These are phyloP conservation scores for Scaptomyza parva DNA, from an alignment of 2,888 invertebrate genomes.

Conservation along the genomic window DNA sequence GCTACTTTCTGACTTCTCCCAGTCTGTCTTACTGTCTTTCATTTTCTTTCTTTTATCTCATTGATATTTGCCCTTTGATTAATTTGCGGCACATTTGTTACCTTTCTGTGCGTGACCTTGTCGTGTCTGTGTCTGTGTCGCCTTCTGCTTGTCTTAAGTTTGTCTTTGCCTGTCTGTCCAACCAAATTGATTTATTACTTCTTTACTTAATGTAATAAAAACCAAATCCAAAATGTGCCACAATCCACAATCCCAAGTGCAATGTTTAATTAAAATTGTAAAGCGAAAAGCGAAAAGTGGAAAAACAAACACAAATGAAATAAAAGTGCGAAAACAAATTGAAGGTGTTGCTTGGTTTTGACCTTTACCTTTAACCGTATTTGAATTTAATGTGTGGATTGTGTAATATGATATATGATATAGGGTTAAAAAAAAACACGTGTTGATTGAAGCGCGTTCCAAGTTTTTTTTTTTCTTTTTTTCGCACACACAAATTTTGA, in stretches of 20 bases:
- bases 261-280: conserved; percentile 46
- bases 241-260: conserved; percentile 30
- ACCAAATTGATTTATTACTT: conserved; percentile 42
- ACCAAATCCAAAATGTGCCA: conserved; percentile 29
- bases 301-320: neutral
- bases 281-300: conserved; percentile 46
- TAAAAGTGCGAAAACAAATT: conserved; percentile 7
- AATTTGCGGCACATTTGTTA: too few relatives aligned
- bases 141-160: neutral
- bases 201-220: conserved; percentile 22
- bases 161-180: conserved; percentile 16
- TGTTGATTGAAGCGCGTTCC: conserved; percentile 58
- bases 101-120: neutral
- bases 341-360: conserved; percentile 8
- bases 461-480: conserved; percentile 35
- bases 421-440: conserved; percentile 38
- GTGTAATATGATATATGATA: conserved; percentile 57
- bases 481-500: conserved; percentile 18
- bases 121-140: too few relatives aligned
- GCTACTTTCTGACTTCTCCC: too few relatives aligned
- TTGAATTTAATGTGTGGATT: conserved; percentile 19
- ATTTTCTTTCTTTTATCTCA: too few relatives aligned
- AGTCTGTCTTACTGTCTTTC: too few relatives aligned
- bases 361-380: conserved; percentile 32
- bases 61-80: neutral